Evolutionary conservation across 2,113 vertebrate species (phyloP).

Genomic region (Salminus brasiliensis): DNA sequence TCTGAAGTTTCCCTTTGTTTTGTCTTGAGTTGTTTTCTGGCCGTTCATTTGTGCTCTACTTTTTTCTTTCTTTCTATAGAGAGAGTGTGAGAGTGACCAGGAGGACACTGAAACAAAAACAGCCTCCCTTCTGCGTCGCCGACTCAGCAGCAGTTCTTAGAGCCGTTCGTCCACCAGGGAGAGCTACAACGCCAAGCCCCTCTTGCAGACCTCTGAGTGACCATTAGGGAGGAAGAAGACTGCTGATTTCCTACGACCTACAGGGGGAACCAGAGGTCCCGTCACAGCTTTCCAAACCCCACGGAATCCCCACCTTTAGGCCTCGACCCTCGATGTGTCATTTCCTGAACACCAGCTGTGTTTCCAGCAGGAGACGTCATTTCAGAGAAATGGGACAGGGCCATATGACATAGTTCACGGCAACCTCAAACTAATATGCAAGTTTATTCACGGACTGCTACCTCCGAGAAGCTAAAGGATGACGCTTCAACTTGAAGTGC

Average conservation of each 20-base stretch:
- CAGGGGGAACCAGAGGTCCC: slow-evolving; percentile 2
- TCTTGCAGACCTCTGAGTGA: not conserved
- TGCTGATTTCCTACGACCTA: not conserved
- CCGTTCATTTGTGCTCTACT: not conserved
- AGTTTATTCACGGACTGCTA: slow-evolving; percentile 26
- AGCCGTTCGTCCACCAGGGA: slow-evolving; percentile 2
- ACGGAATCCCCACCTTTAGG: not conserved
- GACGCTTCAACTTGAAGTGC: slow-evolving; percentile 7
- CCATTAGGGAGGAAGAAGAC: slow-evolving; percentile 7
- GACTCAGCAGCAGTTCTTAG: slow-evolving; percentile 78
- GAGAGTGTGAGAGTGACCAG: slow-evolving; percentile 76
- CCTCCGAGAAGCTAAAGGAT: slow-evolving; percentile 23
- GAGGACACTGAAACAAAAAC: slow-evolving; percentile 72
- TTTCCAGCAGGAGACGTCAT: slow-evolving; percentile 2
- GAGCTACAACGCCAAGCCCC: not conserved
- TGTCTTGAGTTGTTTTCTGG: not conserved
- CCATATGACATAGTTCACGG: not conserved
- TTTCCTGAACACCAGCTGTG: slow-evolving; percentile 1
- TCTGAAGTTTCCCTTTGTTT: too few species aligned
- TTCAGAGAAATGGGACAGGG: slow-evolving; percentile 7
- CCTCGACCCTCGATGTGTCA: slow-evolving; percentile 12
- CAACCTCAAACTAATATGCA: slow-evolving; percentile 39
- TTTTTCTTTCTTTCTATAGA: slow-evolving; percentile 64
- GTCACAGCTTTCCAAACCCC: not conserved
- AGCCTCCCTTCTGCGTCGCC: slow-evolving; percentile 62